A percentile compares a stretch with the other conserved stretches of the same genome.
phyloP scores from a whole-genome alignment of 2,888 invertebrate species.

The Torymus texanus region DNA sequence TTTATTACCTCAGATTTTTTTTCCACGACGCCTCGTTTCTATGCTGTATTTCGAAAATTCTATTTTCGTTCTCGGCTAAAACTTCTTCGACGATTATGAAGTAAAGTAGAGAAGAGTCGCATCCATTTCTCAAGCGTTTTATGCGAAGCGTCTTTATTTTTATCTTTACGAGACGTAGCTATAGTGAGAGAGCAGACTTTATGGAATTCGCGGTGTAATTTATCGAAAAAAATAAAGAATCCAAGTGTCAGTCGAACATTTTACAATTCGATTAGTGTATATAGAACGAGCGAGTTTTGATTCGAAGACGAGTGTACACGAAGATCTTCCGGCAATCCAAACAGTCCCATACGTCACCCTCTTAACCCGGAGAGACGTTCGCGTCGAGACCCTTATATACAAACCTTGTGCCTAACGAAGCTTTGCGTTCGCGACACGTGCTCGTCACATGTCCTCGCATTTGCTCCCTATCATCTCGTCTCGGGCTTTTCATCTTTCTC shows the following conservation, averaged over 20 bases:
- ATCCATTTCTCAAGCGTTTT: background rate
- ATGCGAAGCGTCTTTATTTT: background rate
- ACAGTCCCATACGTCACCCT: constrained; percentile 41
- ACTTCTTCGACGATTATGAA: background rate
- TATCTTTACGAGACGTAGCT: background rate
- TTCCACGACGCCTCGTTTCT: too few species aligned
- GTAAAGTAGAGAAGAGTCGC: background rate
- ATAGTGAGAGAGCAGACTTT: too few species aligned
- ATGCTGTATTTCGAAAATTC: too few species aligned
- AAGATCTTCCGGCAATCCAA: constrained; percentile 42
- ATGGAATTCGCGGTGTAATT: too few species aligned
- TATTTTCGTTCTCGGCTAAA: background rate
- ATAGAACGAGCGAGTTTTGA: constrained; percentile 11
- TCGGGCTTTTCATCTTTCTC: constrained; percentile 43
- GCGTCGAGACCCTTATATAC: constrained; percentile 59
- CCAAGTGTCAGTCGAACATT: too few species aligned
- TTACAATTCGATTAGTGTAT: too few species aligned
- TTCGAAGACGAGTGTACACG: constrained; percentile 17
- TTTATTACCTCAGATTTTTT: too few species aligned
- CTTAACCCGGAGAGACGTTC: constrained; percentile 37
- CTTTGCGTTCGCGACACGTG: constrained; percentile 67
- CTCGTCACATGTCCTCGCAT: constrained; percentile 71
- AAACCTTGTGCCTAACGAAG: constrained; percentile 38
- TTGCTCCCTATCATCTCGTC: constrained; percentile 56
- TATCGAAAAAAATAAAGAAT: too few species aligned